Evolutionary conservation across 2,888 invertebrate genomes (phyloP).

Genomic region (Baccha elongata): DNA sequence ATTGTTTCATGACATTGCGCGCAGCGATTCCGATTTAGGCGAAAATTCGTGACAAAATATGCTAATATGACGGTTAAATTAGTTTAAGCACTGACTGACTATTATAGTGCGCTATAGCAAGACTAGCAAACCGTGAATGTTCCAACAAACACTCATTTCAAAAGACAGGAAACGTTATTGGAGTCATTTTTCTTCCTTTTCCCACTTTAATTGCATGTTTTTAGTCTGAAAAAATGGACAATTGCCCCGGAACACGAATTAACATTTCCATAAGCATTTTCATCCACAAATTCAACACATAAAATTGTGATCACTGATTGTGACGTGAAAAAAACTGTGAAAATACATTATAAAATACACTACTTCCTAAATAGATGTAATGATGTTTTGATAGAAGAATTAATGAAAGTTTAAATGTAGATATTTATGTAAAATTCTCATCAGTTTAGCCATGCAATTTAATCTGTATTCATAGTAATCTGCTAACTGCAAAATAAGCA

Average conservation of each 20-base stretch:
- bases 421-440: too few relatives aligned
- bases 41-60: constrained; percentile 73
- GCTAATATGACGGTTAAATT: constrained; percentile 69
- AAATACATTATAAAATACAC: constrained; percentile 4
- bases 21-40: constrained; percentile 54
- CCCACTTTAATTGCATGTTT: constrained; percentile 71
- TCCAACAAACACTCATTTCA: constrained; percentile 56
- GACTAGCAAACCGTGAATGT: constrained; percentile 72
- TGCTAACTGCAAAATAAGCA: too few relatives aligned
- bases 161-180: constrained; percentile 72
- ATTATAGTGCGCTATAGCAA: neutral
- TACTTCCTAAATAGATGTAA: neutral
- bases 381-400: neutral
- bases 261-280: constrained; percentile 71
- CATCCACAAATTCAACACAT: constrained; percentile 20
- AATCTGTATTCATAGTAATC: too few relatives aligned
- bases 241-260: constrained; percentile 72
- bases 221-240: constrained; percentile 72
- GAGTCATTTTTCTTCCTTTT: constrained; percentile 68
- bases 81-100: constrained; percentile 58
- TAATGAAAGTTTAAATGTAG: neutral
- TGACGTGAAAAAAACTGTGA: constrained; percentile 30
- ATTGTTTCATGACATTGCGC: constrained; percentile 73
- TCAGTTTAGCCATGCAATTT: too few relatives aligned
- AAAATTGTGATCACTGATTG: constrained; percentile 31